A percentile compares a stretch with the other conserved stretches of the same genome.
Evolutionary conservation across 1,140 invertebrate species (phyloP).

Genomic region (Aplysia californica): DNA sequence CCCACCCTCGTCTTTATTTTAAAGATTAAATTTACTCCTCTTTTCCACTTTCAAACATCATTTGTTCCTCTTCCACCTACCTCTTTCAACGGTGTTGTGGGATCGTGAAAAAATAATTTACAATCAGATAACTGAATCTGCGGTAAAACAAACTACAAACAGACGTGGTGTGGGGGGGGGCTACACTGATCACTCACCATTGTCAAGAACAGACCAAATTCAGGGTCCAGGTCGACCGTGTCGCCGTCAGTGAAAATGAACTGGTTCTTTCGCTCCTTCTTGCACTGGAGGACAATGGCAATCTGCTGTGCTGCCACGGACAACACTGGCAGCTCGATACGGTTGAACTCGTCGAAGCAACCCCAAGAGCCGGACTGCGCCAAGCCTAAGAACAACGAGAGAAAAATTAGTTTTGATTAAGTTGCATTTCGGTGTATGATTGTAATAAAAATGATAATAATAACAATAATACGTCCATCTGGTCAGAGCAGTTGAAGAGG

Average conservation of each 20-base stretch:
- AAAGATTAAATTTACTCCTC: no score
- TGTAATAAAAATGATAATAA: neutral
- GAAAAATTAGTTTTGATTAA: neutral
- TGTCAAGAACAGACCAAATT: conserved; percentile 97
- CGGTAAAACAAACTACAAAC: no score
- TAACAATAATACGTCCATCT: conserved; percentile 83
- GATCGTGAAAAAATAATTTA: no score
- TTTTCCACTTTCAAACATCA: no score
- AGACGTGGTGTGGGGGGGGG: no score
- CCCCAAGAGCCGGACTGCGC: conserved; percentile 97
- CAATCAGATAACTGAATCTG: no score
- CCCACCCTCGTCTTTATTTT: no score
- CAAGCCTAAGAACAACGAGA: conserved; percentile 73
- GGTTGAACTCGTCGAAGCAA: conserved; percentile 96
- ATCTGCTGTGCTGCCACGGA: conserved; percentile 97
- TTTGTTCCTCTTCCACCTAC: no score
- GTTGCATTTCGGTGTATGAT: neutral
- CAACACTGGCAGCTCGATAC: conserved; percentile 93
- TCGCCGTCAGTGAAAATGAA: conserved; percentile 97
- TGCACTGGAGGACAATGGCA: conserved; percentile 91
- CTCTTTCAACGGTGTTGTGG: no score
- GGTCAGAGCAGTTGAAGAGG: conserved; percentile 98
- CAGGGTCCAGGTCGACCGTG: conserved; percentile 91
- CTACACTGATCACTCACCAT: conserved; percentile 90
- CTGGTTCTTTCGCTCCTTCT: conserved; percentile 87